Base-by-base conservation (phyloP, 2,888 invertebrate genomes). In the Polydrusus cervinus region DNA sequence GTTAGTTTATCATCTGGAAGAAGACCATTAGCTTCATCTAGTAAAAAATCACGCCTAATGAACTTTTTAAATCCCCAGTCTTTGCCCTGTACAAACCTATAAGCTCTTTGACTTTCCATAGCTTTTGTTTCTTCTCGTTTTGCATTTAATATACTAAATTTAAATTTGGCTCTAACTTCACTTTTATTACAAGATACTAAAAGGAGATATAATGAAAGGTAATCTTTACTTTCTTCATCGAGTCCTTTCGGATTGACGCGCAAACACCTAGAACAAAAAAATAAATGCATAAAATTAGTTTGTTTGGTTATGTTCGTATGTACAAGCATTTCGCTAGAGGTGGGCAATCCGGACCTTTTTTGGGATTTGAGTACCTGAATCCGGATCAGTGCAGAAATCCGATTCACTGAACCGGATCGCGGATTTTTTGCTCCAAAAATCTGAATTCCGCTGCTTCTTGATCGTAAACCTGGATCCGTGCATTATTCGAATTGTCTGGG, bases 11-110 rank as follows among this genome's bases (percentile, higher is more conserved):
- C 99, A 88, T 99, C 99, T 16, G 99, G 99, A 84, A 99, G 90
- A 60, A 99, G 92, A 82, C 99, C 99, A 87, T 99, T 99, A 76
- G 97, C 96, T 90, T 99, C 99, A 88, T 99, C 99, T 87, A 99
- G 90, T 79, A 99, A 91, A 89, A 99, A 99, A 89, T 99, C 99
- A 89, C 99, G 92, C 85, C 99, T 92, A 81, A 99, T 99, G 88
- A 99, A 99, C 89, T 99, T 99, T 90, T 99, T 99, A 90, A 99
- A 99, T 75, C 99, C 99, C 99, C 99, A 99, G 91, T 99, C 99
- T 89, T 99, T 99, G 83, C 99, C 99, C 90, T 99, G 99, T 78
- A 99, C 99, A 89, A 99, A 99, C 90, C 99, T 93, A 89, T 99
- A 99, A 79, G 99, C 99, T 87, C 99, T 89, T 87, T 93, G 93